Evolutionary conservation across 1,140 invertebrate species (phyloP).

Genomic region (Ptiloglossa arizonensis): DNA sequence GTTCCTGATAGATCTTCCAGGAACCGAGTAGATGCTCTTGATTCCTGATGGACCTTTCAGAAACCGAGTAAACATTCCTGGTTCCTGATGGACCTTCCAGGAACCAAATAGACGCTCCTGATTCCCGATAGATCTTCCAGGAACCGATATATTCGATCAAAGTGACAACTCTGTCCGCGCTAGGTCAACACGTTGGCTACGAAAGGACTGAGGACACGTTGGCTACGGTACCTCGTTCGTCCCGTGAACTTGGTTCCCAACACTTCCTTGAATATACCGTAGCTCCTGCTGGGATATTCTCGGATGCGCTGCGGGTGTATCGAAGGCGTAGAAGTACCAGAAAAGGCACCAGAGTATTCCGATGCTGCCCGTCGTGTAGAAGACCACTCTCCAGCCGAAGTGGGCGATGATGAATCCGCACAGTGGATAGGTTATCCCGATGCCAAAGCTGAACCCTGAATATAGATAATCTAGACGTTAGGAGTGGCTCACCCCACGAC

Average conservation of each 20-base stretch:
- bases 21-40: too few relatives aligned
- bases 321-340: slow-evolving; percentile 89
- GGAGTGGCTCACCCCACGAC: slow-evolving; percentile 79
- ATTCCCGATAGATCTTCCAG: too few relatives aligned
- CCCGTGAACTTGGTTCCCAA: slow-evolving; percentile 81
- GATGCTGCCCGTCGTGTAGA: slow-evolving; percentile 88
- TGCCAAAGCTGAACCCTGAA: slow-evolving; percentile 88
- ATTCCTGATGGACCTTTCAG: too few relatives aligned
- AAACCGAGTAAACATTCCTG: too few relatives aligned
- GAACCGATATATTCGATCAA: too few relatives aligned
- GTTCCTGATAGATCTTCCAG: too few relatives aligned
- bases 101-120: too few relatives aligned
- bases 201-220: too few relatives aligned
- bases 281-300: slow-evolving; percentile 87
- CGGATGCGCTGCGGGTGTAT: slow-evolving; percentile 88
- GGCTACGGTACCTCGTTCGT: slow-evolving; percentile 75
- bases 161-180: too few relatives aligned
- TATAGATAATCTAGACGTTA: slow-evolving; percentile 81
- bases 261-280: slow-evolving; percentile 86
- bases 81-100: too few relatives aligned
- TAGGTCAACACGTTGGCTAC: too few relatives aligned
- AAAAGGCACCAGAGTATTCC: slow-evolving; percentile 86
- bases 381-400: slow-evolving; percentile 86
- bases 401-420: slow-evolving; percentile 87
- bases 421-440: slow-evolving; percentile 87